Conservation (phyloP, 2,888 invertebrate genomes). For the Drosophila mayaguana region DNA sequence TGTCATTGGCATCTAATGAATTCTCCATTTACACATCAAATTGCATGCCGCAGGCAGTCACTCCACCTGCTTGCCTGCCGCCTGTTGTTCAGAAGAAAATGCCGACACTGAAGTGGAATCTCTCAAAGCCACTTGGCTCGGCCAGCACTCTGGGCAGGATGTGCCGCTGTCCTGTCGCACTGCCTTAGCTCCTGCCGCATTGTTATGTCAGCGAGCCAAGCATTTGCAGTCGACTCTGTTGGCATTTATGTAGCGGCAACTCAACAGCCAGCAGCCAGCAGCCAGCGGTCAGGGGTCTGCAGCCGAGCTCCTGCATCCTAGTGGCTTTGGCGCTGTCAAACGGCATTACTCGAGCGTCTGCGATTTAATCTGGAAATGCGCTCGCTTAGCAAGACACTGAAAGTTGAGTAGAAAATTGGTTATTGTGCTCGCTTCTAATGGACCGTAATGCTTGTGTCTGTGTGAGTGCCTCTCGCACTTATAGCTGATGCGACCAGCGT, state of each 20-base stretch:
- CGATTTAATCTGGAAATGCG: conserved; percentile 56
- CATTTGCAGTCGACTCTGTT: conserved; percentile 70
- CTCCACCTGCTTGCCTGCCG: not conserved
- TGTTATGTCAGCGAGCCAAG: conserved; percentile 62
- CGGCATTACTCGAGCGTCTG: conserved; percentile 36
- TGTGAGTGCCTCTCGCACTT: not conserved
- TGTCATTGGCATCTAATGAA: conserved; percentile 22
- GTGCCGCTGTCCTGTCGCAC: conserved; percentile 50
- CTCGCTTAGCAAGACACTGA: conserved; percentile 43
- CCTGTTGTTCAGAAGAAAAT: conserved; percentile 4
- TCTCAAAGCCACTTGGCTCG: conserved; percentile 18
- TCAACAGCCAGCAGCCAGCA: conserved; percentile 27
- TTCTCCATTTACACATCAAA: conserved; percentile 16
- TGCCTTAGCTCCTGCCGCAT: conserved; percentile 45
- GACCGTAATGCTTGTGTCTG: conserved; percentile 8
- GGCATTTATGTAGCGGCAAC: conserved; percentile 65
- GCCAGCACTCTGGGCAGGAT: conserved; percentile 19
- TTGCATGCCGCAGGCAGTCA: conserved; percentile 15
- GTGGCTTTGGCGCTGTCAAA: conserved; percentile 34
- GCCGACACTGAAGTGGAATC: conserved; percentile 23
- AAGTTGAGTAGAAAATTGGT: conserved; percentile 71
- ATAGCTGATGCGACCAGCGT: conserved; percentile 7
- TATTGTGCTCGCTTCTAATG: conserved; percentile 58
- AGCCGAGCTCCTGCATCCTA: conserved; percentile 29
- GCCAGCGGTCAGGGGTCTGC: not conserved